A percentile compares a stretch with the other conserved stretches of the same genome.
Evolutionary conservation across 1,140 invertebrate genomes (phyloP).

Genomic region (Pogonus chalceus): DNA sequence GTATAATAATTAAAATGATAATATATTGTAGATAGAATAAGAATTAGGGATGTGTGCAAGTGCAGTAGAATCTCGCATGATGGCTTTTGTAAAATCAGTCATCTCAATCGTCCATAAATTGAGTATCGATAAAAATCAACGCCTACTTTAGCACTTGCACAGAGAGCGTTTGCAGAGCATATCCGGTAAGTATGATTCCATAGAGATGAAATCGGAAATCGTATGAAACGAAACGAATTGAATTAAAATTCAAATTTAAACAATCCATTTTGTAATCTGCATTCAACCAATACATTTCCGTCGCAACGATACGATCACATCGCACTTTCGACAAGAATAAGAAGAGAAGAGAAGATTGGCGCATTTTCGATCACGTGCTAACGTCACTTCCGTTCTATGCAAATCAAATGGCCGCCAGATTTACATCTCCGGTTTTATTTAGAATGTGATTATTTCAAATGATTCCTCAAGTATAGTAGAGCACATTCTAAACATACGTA

Average conservation of each 20-base stretch:
- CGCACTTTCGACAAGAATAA: background rate
- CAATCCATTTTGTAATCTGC: constrained; percentile 4
- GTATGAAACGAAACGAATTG: no score
- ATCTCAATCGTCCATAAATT: no score
- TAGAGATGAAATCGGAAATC: no score
- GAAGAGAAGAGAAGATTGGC: background rate
- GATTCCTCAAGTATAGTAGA: background rate
- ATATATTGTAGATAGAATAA: no score
- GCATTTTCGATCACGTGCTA: background rate
- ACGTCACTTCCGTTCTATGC: constrained; percentile 8
- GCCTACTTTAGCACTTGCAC: no score
- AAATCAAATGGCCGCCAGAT: constrained; percentile 8
- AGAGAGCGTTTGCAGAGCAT: no score
- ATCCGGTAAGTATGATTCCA: no score
- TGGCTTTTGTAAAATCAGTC: no score
- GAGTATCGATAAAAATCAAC: no score
- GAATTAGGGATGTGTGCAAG: no score
- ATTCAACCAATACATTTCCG: constrained; percentile 1
- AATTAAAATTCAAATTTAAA: constrained; percentile 4
- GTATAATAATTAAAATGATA: no score
- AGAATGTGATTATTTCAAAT: background rate
- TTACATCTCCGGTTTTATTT: background rate
- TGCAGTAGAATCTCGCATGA: no score
- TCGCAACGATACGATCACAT: background rate
- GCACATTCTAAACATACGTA: background rate